These are phyloP conservation scores for Porites australiensis DNA, from an alignment of 64 coral and sea anemone genomes.

Conservation along the genomic window DNA sequence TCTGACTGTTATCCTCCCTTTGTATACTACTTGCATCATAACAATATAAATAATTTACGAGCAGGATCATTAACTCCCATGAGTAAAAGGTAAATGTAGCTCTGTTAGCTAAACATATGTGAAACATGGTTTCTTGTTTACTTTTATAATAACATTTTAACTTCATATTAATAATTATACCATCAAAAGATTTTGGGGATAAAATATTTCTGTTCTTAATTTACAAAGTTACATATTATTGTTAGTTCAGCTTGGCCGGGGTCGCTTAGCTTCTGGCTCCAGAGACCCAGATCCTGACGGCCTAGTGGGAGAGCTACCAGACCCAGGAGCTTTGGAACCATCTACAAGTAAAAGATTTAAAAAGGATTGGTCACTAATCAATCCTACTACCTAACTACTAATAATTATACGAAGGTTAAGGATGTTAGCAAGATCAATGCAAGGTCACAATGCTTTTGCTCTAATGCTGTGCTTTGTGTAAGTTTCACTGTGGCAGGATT, in stretches of 20 bases:
- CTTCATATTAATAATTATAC: constrained; percentile 9
- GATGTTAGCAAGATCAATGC: too few species aligned
- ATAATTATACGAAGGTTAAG: too few species aligned
- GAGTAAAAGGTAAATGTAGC: background rate
- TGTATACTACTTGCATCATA: background rate
- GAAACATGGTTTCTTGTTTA: constrained; percentile 22
- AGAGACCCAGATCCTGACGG: background rate
- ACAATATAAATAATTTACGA: background rate
- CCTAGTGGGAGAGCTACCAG: constrained; percentile 1
- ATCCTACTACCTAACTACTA: too few species aligned
- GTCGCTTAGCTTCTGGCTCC: constrained; percentile 55
- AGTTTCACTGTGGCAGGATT: too few species aligned
- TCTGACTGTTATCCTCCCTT: too few species aligned
- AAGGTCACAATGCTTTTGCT: too few species aligned
- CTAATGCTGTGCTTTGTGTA: too few species aligned
- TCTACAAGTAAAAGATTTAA: background rate
- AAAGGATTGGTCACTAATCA: too few species aligned
- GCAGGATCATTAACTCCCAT: background rate
- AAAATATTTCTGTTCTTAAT: constrained; percentile 61
- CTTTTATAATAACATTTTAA: constrained; percentile 15
- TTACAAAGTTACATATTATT: background rate
- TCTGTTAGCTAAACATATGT: background rate
- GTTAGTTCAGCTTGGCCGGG: constrained; percentile 37
- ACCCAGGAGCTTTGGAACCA: constrained; percentile 15
- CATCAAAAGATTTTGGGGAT: constrained; percentile 31